Conservation (phyloP, 2,888 invertebrate genomes). For the Empis livida region DNA sequence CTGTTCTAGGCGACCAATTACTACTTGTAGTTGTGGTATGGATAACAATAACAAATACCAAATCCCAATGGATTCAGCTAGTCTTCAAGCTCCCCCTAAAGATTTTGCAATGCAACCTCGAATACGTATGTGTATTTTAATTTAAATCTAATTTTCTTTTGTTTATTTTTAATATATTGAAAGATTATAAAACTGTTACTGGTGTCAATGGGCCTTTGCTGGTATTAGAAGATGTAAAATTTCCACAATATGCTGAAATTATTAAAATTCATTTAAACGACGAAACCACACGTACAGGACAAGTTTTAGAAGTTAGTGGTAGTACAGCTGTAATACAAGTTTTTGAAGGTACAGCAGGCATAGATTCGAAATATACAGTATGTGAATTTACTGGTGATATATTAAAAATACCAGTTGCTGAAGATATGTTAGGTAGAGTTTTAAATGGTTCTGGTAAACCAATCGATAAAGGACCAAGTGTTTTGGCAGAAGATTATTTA, state of each 20-base stretch:
- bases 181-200: constrained; percentile 92
- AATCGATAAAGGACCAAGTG: constrained; percentile 94
- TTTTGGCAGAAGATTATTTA: constrained; percentile 88
- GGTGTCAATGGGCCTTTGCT: constrained; percentile 96
- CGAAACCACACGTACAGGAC: constrained; percentile 82
- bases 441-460: constrained; percentile 98
- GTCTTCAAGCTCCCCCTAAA: too few relatives aligned
- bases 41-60: too few relatives aligned
- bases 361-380: constrained; percentile 93
- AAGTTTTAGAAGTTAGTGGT: constrained; percentile 90
- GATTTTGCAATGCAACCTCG: too few relatives aligned
- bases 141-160: too few relatives aligned
- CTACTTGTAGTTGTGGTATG: too few relatives aligned
- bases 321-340: constrained; percentile 93
- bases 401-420: constrained; percentile 87
- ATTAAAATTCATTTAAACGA: constrained; percentile 84
- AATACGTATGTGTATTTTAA: too few relatives aligned
- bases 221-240: constrained; percentile 94
- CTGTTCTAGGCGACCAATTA: too few relatives aligned
- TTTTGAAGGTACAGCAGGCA: constrained; percentile 95
- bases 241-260: constrained; percentile 95
- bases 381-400: constrained; percentile 99
- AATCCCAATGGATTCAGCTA: too few relatives aligned
- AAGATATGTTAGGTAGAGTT: constrained; percentile 90
- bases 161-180: too few relatives aligned